These are phyloP conservation scores for Carcinoscorpius rotundicauda DNA, from an alignment of 1,140 invertebrate species.

Conservation along the genomic window DNA sequence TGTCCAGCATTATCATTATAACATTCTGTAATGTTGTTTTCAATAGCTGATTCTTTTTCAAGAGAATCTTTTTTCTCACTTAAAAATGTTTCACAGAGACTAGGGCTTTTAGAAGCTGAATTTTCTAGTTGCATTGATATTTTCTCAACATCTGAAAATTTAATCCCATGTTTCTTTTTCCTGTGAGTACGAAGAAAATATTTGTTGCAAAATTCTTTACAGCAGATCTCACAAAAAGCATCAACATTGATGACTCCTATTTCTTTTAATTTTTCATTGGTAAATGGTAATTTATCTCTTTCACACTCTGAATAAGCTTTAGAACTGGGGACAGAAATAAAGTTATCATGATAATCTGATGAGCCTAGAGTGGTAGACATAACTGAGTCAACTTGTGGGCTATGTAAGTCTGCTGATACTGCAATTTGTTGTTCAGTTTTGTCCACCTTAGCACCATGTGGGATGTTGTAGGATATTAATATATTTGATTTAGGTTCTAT, in stretches of 20 bases:
- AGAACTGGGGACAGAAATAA: slow-evolving; percentile 11
- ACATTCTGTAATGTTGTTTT: no score
- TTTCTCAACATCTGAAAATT: slow-evolving; percentile 23
- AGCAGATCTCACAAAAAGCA: slow-evolving; percentile 86
- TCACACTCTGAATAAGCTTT: slow-evolving; percentile 12
- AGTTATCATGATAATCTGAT: not conserved
- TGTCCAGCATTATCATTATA: no score
- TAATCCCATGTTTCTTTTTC: slow-evolving; percentile 47
- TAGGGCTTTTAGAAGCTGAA: no score
- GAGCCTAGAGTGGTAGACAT: slow-evolving; percentile 1
- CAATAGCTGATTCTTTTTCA: no score
- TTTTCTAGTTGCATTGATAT: not conserved
- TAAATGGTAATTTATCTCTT: slow-evolving; percentile 33
- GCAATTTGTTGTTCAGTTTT: no score
- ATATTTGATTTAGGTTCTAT: slow-evolving; percentile 66
- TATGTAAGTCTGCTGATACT: no score
- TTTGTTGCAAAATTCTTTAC: slow-evolving; percentile 90
- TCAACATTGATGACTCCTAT: slow-evolving; percentile 71
- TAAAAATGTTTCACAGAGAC: no score
- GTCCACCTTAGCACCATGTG: no score
- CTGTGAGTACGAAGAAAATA: slow-evolving; percentile 88
- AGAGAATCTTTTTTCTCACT: no score
- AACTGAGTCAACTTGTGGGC: not conserved
- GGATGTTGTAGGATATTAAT: slow-evolving; percentile 11
- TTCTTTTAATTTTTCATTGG: slow-evolving; percentile 52